Evolutionary conservation across 2,113 vertebrate genomes (phyloP).

Genomic region (Platycercus adscitus): DNA sequence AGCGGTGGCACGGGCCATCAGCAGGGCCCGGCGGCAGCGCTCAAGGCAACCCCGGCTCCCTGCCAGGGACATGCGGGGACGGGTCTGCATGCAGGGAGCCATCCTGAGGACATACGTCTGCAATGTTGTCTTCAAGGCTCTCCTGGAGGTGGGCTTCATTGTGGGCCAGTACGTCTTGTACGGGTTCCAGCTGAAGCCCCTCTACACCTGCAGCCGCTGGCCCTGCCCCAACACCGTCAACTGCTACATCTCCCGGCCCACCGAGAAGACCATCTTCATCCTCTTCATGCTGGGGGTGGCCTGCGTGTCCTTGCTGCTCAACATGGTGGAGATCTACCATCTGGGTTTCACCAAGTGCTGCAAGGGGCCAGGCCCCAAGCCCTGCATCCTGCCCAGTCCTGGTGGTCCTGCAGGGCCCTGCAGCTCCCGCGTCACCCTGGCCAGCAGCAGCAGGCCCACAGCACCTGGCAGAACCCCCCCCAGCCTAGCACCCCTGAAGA

Average conservation of each 20-base stretch:
- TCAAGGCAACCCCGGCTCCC: slow-evolving; percentile 64
- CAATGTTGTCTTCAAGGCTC: slow-evolving; percentile 86
- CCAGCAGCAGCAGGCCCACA: neutral
- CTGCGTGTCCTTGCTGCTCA: slow-evolving; percentile 85
- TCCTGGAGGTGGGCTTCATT: slow-evolving; percentile 88
- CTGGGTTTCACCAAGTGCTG: slow-evolving; percentile 83
- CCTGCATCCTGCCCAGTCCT: slow-evolving; percentile 13
- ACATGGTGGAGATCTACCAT: slow-evolving; percentile 88
- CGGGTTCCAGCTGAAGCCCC: slow-evolving; percentile 84
- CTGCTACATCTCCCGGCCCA: slow-evolving; percentile 89
- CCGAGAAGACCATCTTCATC: slow-evolving; percentile 89
- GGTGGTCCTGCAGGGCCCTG: neutral
- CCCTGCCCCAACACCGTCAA: slow-evolving; percentile 88
- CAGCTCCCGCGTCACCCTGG: neutral
- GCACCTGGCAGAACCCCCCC: neutral
- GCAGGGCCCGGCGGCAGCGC: slow-evolving; percentile 6
- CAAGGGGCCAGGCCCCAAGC: slow-evolving; percentile 54
- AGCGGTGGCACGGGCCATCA: neutral
- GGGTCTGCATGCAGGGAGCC: slow-evolving; percentile 79
- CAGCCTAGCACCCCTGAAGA: neutral
- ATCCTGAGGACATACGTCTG: slow-evolving; percentile 85
- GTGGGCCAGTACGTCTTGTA: slow-evolving; percentile 87
- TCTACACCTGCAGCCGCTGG: slow-evolving; percentile 86
- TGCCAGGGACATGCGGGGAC: slow-evolving; percentile 70
- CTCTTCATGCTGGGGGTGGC: slow-evolving; percentile 88